Conservation (phyloP, 1,140 invertebrate species). For the Aphaenogaster ashmeadi region DNA sequence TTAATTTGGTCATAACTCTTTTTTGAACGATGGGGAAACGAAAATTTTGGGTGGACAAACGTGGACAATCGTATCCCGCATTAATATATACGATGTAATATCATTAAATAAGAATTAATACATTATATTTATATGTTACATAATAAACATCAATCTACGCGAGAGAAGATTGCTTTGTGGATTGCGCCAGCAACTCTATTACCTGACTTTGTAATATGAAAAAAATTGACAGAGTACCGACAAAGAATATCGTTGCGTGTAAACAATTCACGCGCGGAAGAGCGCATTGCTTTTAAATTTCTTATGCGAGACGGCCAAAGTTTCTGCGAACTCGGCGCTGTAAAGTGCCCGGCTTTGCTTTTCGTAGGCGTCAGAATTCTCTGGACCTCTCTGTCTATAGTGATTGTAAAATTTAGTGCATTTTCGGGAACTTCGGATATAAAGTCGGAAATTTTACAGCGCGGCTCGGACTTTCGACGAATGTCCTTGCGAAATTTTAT, state of each 20-base stretch:
- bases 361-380: slow-evolving; percentile 50
- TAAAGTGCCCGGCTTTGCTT: slow-evolving; percentile 61
- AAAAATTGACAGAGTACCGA: background rate
- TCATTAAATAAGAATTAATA: background rate
- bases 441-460: slow-evolving; percentile 39
- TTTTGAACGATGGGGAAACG: no score
- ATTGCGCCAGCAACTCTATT: background rate
- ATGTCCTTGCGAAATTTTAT: slow-evolving; percentile 51
- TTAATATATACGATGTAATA: background rate
- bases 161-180: background rate
- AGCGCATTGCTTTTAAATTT: slow-evolving; percentile 27
- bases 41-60: no score
- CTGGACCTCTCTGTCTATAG: slow-evolving; percentile 17
- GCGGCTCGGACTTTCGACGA: slow-evolving; percentile 21
- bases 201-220: background rate
- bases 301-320: slow-evolving; percentile 46
- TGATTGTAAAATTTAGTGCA: slow-evolving; percentile 58
- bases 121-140: background rate
- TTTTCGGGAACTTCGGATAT: slow-evolving; percentile 56
- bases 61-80: no score
- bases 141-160: background rate
- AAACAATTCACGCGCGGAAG: slow-evolving; percentile 21
- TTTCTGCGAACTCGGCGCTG: slow-evolving; percentile 38
- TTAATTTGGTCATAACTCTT: no score
- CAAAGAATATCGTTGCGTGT: background rate